Percentiles rank a stretch among this genome's conserved stretches.
These are phyloP conservation scores for Empidonax alnorum DNA, from an alignment of 2,113 vertebrate species.

Conservation along the genomic window DNA sequence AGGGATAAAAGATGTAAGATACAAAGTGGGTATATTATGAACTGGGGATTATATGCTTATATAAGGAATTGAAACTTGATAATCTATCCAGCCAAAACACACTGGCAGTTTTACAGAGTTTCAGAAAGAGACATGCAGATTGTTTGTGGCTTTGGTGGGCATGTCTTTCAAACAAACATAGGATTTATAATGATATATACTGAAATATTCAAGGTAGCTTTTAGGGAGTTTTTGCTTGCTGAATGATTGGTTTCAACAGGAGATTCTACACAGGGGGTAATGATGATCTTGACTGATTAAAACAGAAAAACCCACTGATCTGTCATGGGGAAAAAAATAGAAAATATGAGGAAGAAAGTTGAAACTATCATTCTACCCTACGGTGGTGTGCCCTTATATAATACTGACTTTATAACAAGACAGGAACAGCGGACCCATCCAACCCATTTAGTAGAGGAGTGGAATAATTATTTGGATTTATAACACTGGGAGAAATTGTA, in stretches of 20 bases:
- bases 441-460: not conserved
- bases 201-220: not conserved
- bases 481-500: not conserved
- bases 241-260: not conserved
- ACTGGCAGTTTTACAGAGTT: not conserved
- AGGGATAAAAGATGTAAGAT: not conserved
- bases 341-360: not conserved
- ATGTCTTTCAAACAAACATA: not conserved
- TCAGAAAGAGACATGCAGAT: not conserved
- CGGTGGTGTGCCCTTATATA: not conserved
- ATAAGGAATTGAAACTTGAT: not conserved
- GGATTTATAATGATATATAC: not conserved
- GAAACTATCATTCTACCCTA: not conserved
- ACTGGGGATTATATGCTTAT: not conserved
- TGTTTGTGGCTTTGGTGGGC: not conserved
- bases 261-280: fast-evolving
- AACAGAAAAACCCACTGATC: not conserved
- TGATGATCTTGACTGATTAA: not conserved
- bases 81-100: not conserved
- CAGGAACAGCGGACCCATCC: not conserved
- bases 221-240: not conserved
- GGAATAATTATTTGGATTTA: not conserved
- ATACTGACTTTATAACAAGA: not conserved
- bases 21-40: fast-evolving
- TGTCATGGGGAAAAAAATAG: not conserved